Evolutionary conservation across 1,140 invertebrate species (phyloP), one percentile per base, ranked within the genome.

Genomic region (Caligus rogercresseyi): DNA sequence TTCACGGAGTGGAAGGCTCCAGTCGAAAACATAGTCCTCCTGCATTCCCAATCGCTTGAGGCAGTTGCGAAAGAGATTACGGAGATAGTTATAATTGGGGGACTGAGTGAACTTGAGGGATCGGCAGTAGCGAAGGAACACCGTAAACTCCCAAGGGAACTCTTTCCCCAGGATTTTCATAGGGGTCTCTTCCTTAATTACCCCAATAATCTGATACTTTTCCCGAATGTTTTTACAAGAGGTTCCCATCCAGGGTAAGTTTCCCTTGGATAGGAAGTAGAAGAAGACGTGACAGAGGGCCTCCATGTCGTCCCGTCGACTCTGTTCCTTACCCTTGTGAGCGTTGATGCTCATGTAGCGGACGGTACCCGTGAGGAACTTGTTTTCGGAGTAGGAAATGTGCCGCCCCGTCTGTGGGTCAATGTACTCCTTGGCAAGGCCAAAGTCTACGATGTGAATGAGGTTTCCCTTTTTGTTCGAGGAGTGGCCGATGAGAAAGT

Each of bases 171-270:
- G 68, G 19, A 75, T 75, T 69, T 80, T 78, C 26, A 80, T 74
- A 18, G 77, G 73, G 16, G 78, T 81, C 3, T 74, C 72, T 54
- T 78, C 68, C 68, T 81, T 81, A 23, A 77, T 79, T 62, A 81
- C 78, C n/a, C 79, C 78, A 65, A 81, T 82, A 68, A 79, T 80
- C 68, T 80, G 77, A 67, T 81, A 81, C 57, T 79, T 70, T 69
- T 81, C 79, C 68, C 80, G 80, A 4, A 79, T 67, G 24, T 76
- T 78, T 64, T 78, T 77, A 11, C 77, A 78, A 67, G 78, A 78
- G 69, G 99, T 80, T 67, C 96, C 96, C 80, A 99, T 95, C 96
- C 96, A 99, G 64, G 96, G 96, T 73, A 99, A 80, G 72, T 89
- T 95, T 68, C 95, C 95, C 70, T 93, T 81, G 18, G 23, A 69